Evolutionary conservation across 2,113 vertebrate species (phyloP), one percentile per base, ranked within the genome.

Genomic region (Perognathus longimembris): DNA sequence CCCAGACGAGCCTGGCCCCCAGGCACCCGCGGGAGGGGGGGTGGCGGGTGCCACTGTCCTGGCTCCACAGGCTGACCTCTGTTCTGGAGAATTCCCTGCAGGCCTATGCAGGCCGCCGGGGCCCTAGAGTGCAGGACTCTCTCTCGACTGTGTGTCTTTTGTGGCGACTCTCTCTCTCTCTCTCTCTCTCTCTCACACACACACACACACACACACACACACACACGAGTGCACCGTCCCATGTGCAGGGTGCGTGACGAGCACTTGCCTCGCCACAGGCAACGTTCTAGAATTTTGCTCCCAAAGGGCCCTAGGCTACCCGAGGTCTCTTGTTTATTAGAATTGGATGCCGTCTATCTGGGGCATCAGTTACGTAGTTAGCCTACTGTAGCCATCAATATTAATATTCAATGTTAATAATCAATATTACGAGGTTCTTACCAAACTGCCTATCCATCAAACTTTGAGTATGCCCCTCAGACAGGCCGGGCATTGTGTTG

Each of bases 311-410:
- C 78, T 1, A 0, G 40, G 59, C 75, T 95, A 7, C 88, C 36
- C 76, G n/a, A 94, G 92, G 82, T 73, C 92, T 88, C 78, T 95
- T 54, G 20, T 0, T 0, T 40, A 83, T 91, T 71, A 50, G 79
- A 93, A 85, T 95, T 40, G 76, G 86, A 82, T 91, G 94, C 94
- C 91, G 96, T 86, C 32, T 71, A 36, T 77, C 84, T 74, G 66
- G 92, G 75, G 77, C 83, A 79, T 95, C 24, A 69, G 92, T 78
- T 70, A 12, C 10, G 7, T 26, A 20, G 38, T 61, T 69, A 36
- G 50, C 4, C 21, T 45, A n/a, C 3, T 22, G 9, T 18, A 54
- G 50, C 17, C 50, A 54, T 18, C 14, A 54, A 54, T 54, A 18
- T 54, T 1, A 54, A 54, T 54, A n/a, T n/a, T n/a, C n/a, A n/a